These are phyloP conservation scores for Manduca sexta DNA, from an alignment of 1,140 invertebrate genomes.

Conservation along the genomic window DNA sequence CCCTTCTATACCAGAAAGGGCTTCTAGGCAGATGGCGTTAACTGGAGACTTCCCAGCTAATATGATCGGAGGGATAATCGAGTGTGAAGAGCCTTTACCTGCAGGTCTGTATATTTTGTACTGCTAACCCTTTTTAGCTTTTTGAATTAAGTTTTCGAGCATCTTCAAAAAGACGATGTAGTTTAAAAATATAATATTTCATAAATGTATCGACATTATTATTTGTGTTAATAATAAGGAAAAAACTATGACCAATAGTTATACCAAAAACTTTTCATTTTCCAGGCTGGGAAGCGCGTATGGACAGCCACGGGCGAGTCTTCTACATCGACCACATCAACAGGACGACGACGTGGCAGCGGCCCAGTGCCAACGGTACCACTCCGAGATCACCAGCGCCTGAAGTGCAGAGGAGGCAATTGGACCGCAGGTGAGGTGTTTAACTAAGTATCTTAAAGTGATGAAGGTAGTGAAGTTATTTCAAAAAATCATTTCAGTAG, in stretches of 20 bases:
- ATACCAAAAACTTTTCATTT: conserved; percentile 20
- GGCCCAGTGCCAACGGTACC: conserved; percentile 78
- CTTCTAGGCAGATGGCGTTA: conserved; percentile 75
- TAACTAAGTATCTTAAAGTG: background rate
- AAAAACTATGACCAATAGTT: no score
- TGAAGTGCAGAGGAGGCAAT: conserved; percentile 82
- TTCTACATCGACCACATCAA: conserved; percentile 96
- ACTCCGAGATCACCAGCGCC: conserved; percentile 72
- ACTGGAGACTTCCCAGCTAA: conserved; percentile 75
- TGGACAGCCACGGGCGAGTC: conserved; percentile 92
- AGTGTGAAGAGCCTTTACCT: conserved; percentile 87
- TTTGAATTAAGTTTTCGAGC: no score
- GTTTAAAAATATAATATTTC: no score
- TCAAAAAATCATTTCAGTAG: no score
- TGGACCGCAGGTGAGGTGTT: conserved; percentile 81
- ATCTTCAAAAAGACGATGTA: no score
- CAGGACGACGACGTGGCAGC: conserved; percentile 93
- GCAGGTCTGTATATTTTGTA: conserved; percentile 84
- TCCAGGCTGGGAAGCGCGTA: conserved; percentile 91
- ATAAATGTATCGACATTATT: no score
- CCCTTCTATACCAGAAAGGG: conserved; percentile 86
- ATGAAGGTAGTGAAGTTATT: no score
- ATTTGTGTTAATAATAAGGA: no score
- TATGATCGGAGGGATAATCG: conserved; percentile 71
- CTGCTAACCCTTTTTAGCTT: no score